Percentiles rank a stretch among this genome's conserved stretches.
phyloP scores from a whole-genome alignment of 2,797 vertebrate species.

The Remorina albescens region DNA sequence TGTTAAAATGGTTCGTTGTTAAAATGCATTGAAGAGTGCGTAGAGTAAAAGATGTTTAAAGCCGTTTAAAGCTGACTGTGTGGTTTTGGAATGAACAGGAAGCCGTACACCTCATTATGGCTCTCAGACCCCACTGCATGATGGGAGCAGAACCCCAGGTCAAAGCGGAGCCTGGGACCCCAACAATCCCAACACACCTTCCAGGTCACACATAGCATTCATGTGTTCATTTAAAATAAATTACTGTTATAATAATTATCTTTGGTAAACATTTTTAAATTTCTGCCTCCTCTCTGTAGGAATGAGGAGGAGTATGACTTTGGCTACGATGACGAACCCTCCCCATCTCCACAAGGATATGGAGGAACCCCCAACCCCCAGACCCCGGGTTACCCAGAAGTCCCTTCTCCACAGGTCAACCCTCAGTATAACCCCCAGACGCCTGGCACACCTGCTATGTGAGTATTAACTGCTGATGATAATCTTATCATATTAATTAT shows the following conservation, averaged over 20 bases:
- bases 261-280: neutral
- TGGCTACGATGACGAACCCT: slow-evolving; percentile 93
- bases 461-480: slow-evolving; percentile 81
- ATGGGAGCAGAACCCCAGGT: slow-evolving; percentile 94
- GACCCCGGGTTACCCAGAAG: slow-evolving; percentile 95
- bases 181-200: slow-evolving; percentile 95
- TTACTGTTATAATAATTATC: rapidly evolving
- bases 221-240: neutral
- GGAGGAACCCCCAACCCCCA: slow-evolving; percentile 94
- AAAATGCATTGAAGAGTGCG: no score
- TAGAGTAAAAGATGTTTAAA: no score
- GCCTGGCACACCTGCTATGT: slow-evolving; percentile 95
- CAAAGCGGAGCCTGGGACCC: slow-evolving; percentile 98
- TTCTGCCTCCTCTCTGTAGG: slow-evolving; percentile 68
- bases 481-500: no score
- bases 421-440: slow-evolving; percentile 97
- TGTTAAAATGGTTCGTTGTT: no score
- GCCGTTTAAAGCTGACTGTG: neutral
- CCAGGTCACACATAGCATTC: slow-evolving; percentile 79
- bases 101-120: slow-evolving; percentile 95
- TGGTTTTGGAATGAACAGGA: slow-evolving; percentile 71
- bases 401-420: slow-evolving; percentile 94
- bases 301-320: slow-evolving; percentile 95
- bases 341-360: slow-evolving; percentile 94
- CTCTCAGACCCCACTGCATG: slow-evolving; percentile 94